Conservation (phyloP, 2,113 vertebrate species). For the Dromas ardeola region DNA sequence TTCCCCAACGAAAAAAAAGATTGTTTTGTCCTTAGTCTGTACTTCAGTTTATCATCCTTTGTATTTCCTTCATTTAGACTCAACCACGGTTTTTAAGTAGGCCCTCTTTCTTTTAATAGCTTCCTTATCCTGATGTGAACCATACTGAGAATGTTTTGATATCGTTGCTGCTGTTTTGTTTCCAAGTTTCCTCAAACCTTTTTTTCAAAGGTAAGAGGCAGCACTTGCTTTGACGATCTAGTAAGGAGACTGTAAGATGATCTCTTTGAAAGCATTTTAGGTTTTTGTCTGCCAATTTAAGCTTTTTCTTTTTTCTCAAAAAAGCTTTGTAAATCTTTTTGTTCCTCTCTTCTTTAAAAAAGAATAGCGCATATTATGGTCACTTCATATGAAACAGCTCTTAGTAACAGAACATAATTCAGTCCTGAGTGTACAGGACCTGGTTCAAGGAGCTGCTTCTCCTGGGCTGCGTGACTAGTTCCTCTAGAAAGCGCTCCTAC, state of each 20-base stretch:
- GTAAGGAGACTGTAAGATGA: neutral
- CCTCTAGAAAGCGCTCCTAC: neutral
- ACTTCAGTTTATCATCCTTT: neutral
- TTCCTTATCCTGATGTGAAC: neutral
- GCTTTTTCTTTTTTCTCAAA: neutral
- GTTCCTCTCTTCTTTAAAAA: neutral
- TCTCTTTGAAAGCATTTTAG: neutral
- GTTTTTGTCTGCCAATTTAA: neutral
- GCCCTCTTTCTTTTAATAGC: neutral
- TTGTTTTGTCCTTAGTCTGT: neutral
- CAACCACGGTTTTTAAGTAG: neutral
- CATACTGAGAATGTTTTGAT: neutral
- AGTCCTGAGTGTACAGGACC: neutral
- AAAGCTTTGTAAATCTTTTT: neutral
- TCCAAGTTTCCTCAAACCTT: neutral
- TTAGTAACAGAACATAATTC: neutral
- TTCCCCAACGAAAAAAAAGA: neutral
- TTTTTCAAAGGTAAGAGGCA: neutral
- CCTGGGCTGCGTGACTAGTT: neutral
- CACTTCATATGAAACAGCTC: neutral
- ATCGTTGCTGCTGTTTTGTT: neutral
- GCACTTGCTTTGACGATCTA: neutral
- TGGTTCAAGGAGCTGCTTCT: neutral
- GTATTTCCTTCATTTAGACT: neutral
- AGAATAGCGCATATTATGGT: neutral